Evolutionary conservation across 2,113 vertebrate genomes (phyloP), one percentile per base, ranked within the genome.

Genomic region (Nettapus auritus): DNA sequence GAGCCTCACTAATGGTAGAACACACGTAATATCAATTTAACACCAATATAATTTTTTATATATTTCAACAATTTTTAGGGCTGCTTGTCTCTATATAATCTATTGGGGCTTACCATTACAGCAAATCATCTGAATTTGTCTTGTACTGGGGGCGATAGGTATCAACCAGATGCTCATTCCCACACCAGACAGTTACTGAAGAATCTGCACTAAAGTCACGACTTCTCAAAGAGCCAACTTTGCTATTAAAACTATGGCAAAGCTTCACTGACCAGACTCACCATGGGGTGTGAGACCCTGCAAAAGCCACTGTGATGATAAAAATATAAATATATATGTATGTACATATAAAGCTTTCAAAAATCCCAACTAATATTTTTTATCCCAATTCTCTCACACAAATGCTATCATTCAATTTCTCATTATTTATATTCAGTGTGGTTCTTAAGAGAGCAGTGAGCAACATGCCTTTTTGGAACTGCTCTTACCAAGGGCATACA

Each of bases 381-480:
- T 38, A 23, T 60, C 42, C 22, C 23, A 28, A 5, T 62, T 69
- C 21, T 79, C 8, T 84, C 8, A 79, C 31, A 79, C 11, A 79
- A 95, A 73, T 11, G 6, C 36, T 68, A 62, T 33, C 4, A 67
- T 42, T 42, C 15, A 13, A 9, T 77, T 84, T 57, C 33, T 92
- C 36, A 56, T 26, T 80, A 68, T 67, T 91, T 74, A 29, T 79
- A 34, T 42, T 84, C 22, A 8, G 3, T 40, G 34, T 36, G 11
- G 15, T n/a, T 89, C 84, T 89, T 64, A 60, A 31, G 75, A 66
- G 38, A 81, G 14, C 75, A 92, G 60, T 36, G 50, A 96, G 34
- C 63, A 85, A 67, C 59, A 63, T 56, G 71, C 20, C 76, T 52
- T 67, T 95, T 80, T 89, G 89, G 71, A 96, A 28, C 23, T 38